A percentile compares a stretch with the other conserved stretches of the same genome.
Conservation (phyloP, 2,888 invertebrate genomes). For the Petrolisthes cinctipes region DNA sequence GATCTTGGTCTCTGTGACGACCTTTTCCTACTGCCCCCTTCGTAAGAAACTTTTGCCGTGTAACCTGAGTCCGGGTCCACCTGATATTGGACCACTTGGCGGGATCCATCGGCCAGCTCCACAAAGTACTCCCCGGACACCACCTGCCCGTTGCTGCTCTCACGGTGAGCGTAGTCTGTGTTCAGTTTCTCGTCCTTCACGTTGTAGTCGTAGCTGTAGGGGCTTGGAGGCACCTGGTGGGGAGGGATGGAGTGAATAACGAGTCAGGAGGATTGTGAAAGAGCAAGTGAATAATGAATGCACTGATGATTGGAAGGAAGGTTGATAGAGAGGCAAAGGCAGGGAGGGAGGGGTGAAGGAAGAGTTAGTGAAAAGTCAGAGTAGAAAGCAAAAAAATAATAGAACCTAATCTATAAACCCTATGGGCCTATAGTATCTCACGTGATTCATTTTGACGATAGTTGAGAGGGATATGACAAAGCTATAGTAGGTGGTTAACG, state of each 20-base stretch:
- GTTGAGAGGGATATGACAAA: no score
- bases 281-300: background rate
- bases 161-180: slow-evolving; percentile 16
- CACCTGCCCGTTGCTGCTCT: background rate
- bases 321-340: background rate
- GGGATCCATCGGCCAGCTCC: slow-evolving; percentile 3
- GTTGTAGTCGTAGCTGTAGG: background rate
- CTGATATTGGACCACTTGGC: background rate
- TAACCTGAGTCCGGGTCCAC: background rate
- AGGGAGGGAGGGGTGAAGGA: background rate
- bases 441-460: no score
- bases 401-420: no score
- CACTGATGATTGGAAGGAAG: background rate
- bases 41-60: background rate
- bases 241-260: background rate
- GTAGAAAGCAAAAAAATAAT: no score
- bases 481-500: no score
- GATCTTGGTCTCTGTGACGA: no score
- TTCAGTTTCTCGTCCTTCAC: background rate
- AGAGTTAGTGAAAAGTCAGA: no score
- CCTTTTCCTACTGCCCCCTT: background rate
- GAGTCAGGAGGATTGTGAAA: background rate
- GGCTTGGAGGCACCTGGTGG: background rate
- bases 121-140: slow-evolving; percentile 14
- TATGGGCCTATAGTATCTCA: no score